phyloP scores from a whole-genome alignment of 2,113 vertebrate species.

The Xenopus tropicalis region UCB_Xtro_10.0 CM004443.2:45284501-45285000 shows the following conservation, averaged over 20 bases:
- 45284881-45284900: too few relatives aligned
- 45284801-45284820: conserved; percentile 40
- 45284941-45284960: too few relatives aligned
- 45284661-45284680: conserved; percentile 39
- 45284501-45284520: not conserved
- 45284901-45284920: too few relatives aligned
- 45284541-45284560: conserved; percentile 17
- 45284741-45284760: conserved; percentile 34
- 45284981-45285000: too few relatives aligned
- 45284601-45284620: conserved; percentile 41
- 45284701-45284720: conserved; percentile 12
- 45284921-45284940: too few relatives aligned
- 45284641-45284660: conserved; percentile 27
- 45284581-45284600: conserved; percentile 28
- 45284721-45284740: conserved; percentile 43
- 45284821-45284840: conserved; percentile 8
- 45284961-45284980: too few relatives aligned
- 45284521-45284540: conserved; percentile 33
- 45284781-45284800: conserved; percentile 44
- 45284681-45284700: conserved; percentile 31
- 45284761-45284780: conserved; percentile 12
- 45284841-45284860: not conserved
- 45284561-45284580: conserved; percentile 18
- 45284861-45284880: not conserved
- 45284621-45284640: conserved; percentile 23